Evolutionary conservation across 2,797 vertebrate genomes (phyloP), one percentile per base, ranked within the genome.

Genomic region (Sebastolobus altivelis): DNA sequence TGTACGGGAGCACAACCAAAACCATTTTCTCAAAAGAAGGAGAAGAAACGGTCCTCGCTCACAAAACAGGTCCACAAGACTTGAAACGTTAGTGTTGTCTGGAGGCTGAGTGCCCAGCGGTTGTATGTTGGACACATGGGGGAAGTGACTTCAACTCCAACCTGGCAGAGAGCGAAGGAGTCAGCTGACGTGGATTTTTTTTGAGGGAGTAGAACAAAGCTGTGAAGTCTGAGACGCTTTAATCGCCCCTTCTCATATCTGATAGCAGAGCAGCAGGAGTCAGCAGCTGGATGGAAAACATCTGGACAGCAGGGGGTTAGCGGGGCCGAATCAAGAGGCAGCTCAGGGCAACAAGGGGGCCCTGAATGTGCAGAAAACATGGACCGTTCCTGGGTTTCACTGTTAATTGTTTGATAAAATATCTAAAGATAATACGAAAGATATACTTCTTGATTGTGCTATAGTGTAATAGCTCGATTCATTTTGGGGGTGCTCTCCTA

Each of bases 201-300:
- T 43, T 37, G 2, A 20, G 3, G 16, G 29, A 10, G 6, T 2
- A 67, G 54, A 80, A 85, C 70, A 80, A 87, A 88, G 80, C 35
- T 11, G 63, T 71, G 65, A 77, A 84, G 69, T 81, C 60, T 77
- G 82, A 87, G 84, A 61, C 37, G 52, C 22, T 84, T 80, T 86
- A 83, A 84, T 80, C 65, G 20, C 20, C 72, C n/a, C 65, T 18
- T 12, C 75, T 73, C 75, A 58, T 82, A 86, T 90, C 82, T 88
- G 85, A 88, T 87, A 65, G 75, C 80, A 18, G 68, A 67, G 71
- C 69, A 22, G 82, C 77, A 62, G 78, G 80, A 80, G 71, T 75
- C 49, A 71, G 82, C 87, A 81, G 85, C 85, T 77, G 87, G 81
- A 70, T 58, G 33, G 72, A 52, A 60, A 82, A 84, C 88, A 88